phyloP scores from a whole-genome alignment of 2,797 vertebrate genomes.

The Fistularia tabacaria region DNA sequence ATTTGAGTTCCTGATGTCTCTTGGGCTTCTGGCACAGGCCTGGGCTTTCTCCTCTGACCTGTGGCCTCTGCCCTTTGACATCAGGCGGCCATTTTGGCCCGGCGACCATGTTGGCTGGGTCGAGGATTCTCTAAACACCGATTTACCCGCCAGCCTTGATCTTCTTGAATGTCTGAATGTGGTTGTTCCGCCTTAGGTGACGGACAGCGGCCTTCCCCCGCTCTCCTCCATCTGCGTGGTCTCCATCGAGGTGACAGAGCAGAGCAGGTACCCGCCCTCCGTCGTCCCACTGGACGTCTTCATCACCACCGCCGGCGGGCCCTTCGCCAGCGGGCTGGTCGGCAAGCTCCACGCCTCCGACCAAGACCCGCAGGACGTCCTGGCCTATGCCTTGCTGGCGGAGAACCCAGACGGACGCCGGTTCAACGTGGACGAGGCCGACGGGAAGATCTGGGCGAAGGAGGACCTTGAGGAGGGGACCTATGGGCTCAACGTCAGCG shows the following conservation, averaged over 20 bases:
- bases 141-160: too few relatives aligned
- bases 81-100: too few relatives aligned
- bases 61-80: too few relatives aligned
- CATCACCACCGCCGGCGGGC: conserved; percentile 78
- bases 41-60: too few relatives aligned
- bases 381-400: conserved; percentile 79
- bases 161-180: too few relatives aligned
- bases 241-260: conserved; percentile 85
- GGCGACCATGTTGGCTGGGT: too few relatives aligned
- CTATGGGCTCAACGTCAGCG: conserved; percentile 86
- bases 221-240: conserved; percentile 89
- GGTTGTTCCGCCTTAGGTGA: conserved; percentile 72
- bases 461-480: conserved; percentile 78
- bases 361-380: conserved; percentile 85
- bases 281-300: conserved; percentile 90
- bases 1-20: too few relatives aligned
- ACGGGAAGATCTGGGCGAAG: conserved; percentile 85
- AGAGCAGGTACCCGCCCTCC: conserved; percentile 85
- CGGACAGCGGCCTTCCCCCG: conserved; percentile 87
- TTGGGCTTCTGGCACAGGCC: too few relatives aligned
- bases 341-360: conserved; percentile 92
- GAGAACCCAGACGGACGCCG: conserved; percentile 48
- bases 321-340: conserved; percentile 82
- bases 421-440: conserved; percentile 80
- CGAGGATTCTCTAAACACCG: too few relatives aligned